Percentiles rank a stretch among this genome's conserved stretches.
Evolutionary conservation across 2,888 invertebrate genomes (phyloP).

Genomic region (Erebia palarica): DNA sequence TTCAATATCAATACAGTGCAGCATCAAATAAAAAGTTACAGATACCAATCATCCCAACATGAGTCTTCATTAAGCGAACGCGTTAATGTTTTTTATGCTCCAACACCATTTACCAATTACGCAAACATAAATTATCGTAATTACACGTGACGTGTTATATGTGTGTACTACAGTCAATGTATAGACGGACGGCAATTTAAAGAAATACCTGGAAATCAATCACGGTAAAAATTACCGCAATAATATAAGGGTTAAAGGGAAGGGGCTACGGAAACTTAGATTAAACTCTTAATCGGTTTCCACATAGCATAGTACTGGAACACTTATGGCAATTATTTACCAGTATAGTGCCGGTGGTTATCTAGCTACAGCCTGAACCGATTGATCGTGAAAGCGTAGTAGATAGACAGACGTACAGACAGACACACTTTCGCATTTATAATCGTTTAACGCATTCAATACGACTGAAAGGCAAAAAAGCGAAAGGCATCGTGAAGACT

Average conservation of each 20-base stretch:
- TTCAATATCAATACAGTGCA: background rate
- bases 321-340: no score
- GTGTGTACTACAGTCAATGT: background rate
- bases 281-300: no score
- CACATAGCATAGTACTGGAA: no score
- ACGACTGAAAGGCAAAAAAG: background rate
- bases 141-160: background rate
- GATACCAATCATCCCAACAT: conserved; percentile 7
- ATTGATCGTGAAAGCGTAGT: no score
- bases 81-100: conserved; percentile 6
- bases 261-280: no score
- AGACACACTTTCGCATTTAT: no score
- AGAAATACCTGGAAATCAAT: background rate
- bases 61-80: conserved; percentile 1
- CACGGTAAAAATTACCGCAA: no score
- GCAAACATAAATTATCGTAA: conserved; percentile 13
- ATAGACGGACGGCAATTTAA: background rate
- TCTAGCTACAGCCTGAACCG: no score
- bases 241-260: no score
- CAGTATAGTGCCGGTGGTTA: no score
- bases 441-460: background rate
- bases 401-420: no score
- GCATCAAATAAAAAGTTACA: conserved; percentile 1
- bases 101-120: conserved; percentile 19
- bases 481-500: background rate